Evolutionary conservation across 2,888 invertebrate genomes (phyloP), one percentile per base, ranked within the genome.

Genomic region (Eristalis pertinax): DNA sequence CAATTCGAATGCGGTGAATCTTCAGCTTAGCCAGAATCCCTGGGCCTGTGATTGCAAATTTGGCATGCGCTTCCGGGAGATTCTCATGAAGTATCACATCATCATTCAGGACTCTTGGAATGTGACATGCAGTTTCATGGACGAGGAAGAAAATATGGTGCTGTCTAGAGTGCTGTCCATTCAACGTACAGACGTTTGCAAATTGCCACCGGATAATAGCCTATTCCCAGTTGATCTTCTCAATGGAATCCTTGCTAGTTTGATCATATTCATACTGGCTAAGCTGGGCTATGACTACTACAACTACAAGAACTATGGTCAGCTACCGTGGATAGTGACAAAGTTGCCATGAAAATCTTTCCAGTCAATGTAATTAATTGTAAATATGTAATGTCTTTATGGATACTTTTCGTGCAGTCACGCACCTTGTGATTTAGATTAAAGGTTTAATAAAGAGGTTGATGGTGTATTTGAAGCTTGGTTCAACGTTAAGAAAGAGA

Each of bases 31-130:
- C 0, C 94, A 94, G 87, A 97, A 97, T 92, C 96, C 97, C 0
- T 97, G 97, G 97, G 94, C 95, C 32, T 97, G 97, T 91, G 96
- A 97, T 90, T 97, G 97, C 89, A 95, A 95, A 89, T 97, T 96
- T 92, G 96, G 96, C 4, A 97, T 97, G 62, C 94, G 95, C 56
- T 96, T 97, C 91, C 96, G 96, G 91, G 96, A 95, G 62, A 92
- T 96, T 64, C 92, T 96, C 13, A 94, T 95, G 89, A 96, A 96
- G 90, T 97, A 97, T 91, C 94, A 95, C 85, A 93, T 94, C 24
- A 95, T 97, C 76, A 95, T 97, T 83, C 94, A 94, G 78, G 97
- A 97, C 90, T 92, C 95, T 2, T 92, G 94, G 24, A 96, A 97
- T 89, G 95, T 97, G 41, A 95, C 94, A 89, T 97, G 97, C 90